phyloP scores from a whole-genome alignment of 2,888 invertebrate genomes.

The Limnephilus auricula region DNA sequence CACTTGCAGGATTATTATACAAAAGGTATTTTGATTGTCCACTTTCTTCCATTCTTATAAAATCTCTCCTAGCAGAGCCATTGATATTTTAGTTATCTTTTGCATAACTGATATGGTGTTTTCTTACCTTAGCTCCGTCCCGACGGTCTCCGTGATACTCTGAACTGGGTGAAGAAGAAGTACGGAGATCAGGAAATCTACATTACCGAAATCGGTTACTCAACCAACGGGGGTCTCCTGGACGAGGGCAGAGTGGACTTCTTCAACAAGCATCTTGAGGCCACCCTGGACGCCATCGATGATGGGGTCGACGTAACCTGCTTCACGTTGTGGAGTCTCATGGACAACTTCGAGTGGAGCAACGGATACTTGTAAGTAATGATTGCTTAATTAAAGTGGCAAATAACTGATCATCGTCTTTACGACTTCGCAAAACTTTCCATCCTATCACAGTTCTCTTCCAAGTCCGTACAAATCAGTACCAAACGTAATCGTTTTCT shows the following conservation, averaged over 20 bases:
- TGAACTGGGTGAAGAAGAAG: slow-evolving; percentile 80
- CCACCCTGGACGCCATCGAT: slow-evolving; percentile 73
- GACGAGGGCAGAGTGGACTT: slow-evolving; percentile 77
- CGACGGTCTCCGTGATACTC: slow-evolving; percentile 80
- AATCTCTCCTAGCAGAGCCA: neutral
- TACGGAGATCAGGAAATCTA: slow-evolving; percentile 79
- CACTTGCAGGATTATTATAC: neutral
- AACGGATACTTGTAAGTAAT: slow-evolving; percentile 82
- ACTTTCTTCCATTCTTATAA: neutral
- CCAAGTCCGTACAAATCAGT: neutral
- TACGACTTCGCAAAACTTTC: neutral
- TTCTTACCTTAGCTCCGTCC: slow-evolving; percentile 78
- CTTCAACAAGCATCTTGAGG: slow-evolving; percentile 75
- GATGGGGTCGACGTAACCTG: slow-evolving; percentile 80
- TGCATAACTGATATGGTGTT: neutral
- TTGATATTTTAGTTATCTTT: neutral
- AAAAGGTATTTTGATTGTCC: neutral
- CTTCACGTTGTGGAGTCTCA: slow-evolving; percentile 87
- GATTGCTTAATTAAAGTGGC: neutral
- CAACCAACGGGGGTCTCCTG: slow-evolving; percentile 73
- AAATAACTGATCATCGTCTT: neutral
- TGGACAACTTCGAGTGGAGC: slow-evolving; percentile 91
- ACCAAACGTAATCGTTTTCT: no score
- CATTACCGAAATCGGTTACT: slow-evolving; percentile 81
- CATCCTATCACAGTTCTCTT: neutral